Evolutionary conservation across 1,140 invertebrate species (phyloP).

Genomic region (Drosophila carrolli): DNA sequence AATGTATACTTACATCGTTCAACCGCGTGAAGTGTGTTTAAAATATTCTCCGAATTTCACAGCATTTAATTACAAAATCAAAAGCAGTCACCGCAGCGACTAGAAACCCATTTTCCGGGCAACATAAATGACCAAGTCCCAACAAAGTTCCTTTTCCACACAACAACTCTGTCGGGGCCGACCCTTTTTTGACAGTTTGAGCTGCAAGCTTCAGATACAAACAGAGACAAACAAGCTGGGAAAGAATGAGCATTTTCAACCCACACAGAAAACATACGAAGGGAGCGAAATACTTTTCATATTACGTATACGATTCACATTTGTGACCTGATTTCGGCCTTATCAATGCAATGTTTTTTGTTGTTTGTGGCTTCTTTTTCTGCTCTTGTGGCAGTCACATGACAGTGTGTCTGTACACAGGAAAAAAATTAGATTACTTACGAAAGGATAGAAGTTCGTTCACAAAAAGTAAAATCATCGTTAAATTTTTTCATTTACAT

Average conservation of each 20-base stretch:
- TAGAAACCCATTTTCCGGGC: conserved; percentile 15
- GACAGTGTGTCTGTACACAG: conserved; percentile 24
- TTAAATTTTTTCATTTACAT: no score
- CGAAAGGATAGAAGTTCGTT: neutral
- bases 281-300: conserved; percentile 69
- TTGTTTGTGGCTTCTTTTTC: conserved; percentile 41
- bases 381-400: conserved; percentile 50
- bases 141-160: conserved; percentile 32
- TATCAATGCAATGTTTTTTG: conserved; percentile 77
- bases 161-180: conserved; percentile 33
- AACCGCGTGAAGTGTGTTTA: conserved; percentile 7
- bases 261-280: conserved; percentile 35
- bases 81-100: conserved; percentile 22
- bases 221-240: conserved; percentile 30
- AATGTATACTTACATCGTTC: neutral
- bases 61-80: conserved; percentile 48
- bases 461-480: no score
- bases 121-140: conserved; percentile 25
- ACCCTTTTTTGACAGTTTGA: conserved; percentile 53
- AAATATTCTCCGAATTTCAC: conserved; percentile 13
- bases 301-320: conserved; percentile 76
- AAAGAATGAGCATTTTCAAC: conserved; percentile 29
- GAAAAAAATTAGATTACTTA: neutral
- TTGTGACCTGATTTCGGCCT: conserved; percentile 76
- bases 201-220: conserved; percentile 44